Conservation (phyloP, 2,797 vertebrate genomes). For the Schizothorax lantsangensis region DNA sequence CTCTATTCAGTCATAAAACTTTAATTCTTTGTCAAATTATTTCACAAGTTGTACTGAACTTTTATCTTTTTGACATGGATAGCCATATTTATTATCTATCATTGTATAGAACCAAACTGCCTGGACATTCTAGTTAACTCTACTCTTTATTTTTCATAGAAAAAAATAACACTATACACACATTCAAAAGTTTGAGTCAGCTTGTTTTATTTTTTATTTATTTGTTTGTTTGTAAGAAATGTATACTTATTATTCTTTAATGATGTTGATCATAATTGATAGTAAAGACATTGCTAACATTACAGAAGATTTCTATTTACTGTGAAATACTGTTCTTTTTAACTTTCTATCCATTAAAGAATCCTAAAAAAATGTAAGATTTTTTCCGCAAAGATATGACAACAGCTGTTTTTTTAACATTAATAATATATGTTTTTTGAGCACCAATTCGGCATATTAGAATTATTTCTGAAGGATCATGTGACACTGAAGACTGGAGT, state of each 20-base stretch:
- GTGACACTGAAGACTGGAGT: neutral
- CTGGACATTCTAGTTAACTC: too few species aligned
- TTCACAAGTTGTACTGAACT: neutral
- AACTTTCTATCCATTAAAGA: neutral
- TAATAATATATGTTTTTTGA: neutral
- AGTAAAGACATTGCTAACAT: neutral
- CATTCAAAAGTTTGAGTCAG: neutral
- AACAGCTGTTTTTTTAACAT: neutral
- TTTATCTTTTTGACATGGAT: neutral
- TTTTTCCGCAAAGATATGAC: neutral
- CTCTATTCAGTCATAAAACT: neutral
- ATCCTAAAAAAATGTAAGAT: too few species aligned
- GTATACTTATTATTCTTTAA: neutral
- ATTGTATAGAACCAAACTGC: neutral
- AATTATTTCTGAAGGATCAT: neutral
- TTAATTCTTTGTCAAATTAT: neutral
- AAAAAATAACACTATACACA: neutral
- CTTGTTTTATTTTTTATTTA: neutral
- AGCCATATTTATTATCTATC: neutral
- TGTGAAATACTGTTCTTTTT: neutral
- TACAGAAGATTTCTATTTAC: neutral
- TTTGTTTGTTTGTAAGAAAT: neutral
- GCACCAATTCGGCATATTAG: neutral
- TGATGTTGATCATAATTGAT: neutral
- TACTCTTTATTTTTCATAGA: too few species aligned